Base-by-base conservation (phyloP, 2,797 vertebrate species). In the Sebastes vulpes region DNA sequence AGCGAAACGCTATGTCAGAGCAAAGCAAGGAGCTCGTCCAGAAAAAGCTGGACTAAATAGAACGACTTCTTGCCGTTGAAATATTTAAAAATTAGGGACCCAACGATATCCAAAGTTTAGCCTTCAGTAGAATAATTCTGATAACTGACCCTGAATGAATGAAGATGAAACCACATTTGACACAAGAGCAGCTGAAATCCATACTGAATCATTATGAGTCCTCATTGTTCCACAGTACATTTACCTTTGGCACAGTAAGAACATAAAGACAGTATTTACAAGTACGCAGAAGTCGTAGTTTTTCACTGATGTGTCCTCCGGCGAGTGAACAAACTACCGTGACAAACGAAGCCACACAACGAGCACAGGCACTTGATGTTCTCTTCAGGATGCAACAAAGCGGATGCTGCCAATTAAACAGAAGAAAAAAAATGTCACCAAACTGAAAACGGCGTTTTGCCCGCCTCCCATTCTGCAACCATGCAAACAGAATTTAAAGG, bases 321-420 rank as follows among this genome's bases (percentile, higher is more conserved):
- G 52, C 42, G 20, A 38, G 72, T 53, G 50, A 83, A 69, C 68
- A 50, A 57, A 67, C 64, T 10, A n/a, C 54, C n/a, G 25, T 12
- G 72, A 84, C 61, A 20, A 58, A 86, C 26, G 1, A 82, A 89
- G 86, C 88, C 59, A 78, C 84, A 86, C 58, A 75, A 32, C 75
- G 60, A 85, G 79, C 84, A 83, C 91, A 94, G 93, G 92, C 92
- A 94, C 90, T 94, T 92, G 86, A 93, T 88, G 81, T 89, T 92
- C 72, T 83, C 78, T 80, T 86, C 71, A 52, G 85, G 83, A 84
- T 88, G 89, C 83, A 52, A 89, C 79, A 87, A 81, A 91, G 85
- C 77, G 9, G 42, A 88, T 75, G 83, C 77, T 87, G 82, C 72
- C 76, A 77, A 54, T 78, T 61, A 82, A 57, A 57, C 35, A 38